A percentile compares a stretch with the other conserved stretches of the same genome.
Conservation (phyloP, 2,797 vertebrate genomes). For the Heliangelus exortis region DNA sequence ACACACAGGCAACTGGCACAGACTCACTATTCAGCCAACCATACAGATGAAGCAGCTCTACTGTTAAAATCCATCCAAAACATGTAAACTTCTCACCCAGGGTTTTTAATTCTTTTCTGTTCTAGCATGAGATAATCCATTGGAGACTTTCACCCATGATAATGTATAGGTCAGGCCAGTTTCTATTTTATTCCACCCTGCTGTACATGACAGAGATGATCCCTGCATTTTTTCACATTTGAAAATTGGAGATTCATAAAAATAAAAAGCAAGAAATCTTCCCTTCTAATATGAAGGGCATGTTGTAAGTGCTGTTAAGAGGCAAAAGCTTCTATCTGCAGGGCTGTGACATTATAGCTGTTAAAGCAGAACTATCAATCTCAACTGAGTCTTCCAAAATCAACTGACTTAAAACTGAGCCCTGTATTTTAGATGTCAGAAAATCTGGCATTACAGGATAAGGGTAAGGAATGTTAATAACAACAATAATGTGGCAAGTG, state of each 20-base stretch:
- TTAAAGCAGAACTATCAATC: background rate
- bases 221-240: background rate
- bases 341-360: background rate
- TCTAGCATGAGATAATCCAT: background rate
- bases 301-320: background rate
- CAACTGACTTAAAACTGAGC: background rate
- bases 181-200: background rate
- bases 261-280: background rate
- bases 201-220: background rate
- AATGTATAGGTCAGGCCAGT: background rate
- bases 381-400: background rate
- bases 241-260: background rate
- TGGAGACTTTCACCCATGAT: background rate
- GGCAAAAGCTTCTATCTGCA: background rate
- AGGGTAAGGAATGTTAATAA: background rate
- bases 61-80: background rate
- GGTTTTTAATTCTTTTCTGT: background rate
- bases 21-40: background rate
- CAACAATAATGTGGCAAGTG: background rate
- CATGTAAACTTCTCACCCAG: fast-evolving
- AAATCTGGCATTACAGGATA: background rate
- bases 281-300: background rate
- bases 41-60: background rate
- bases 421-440: background rate
- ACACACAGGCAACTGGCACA: background rate